A percentile compares a stretch with the other conserved stretches of the same genome.
Conservation (phyloP, 1,140 invertebrate species). For the Sweltsa coloradensis region DNA sequence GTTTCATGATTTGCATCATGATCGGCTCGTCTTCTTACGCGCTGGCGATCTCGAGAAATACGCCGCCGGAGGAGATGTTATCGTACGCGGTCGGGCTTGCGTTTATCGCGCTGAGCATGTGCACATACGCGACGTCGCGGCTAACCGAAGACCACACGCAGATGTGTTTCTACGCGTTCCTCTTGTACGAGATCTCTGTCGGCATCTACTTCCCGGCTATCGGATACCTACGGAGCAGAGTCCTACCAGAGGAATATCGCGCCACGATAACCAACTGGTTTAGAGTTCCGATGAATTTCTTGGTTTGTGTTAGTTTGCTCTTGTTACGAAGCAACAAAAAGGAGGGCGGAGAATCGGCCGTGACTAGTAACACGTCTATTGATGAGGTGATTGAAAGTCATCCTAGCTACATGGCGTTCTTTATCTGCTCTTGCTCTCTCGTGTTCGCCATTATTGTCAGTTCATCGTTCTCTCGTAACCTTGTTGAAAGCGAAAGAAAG, state of each 20-base stretch:
- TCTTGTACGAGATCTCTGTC: constrained; percentile 47
- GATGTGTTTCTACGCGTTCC: constrained; percentile 41
- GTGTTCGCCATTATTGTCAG: no score
- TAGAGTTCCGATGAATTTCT: constrained; percentile 41
- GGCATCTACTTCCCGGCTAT: constrained; percentile 47
- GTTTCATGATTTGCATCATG: constrained; percentile 57
- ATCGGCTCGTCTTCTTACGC: constrained; percentile 52
- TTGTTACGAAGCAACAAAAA: no score
- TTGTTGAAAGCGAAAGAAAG: no score
- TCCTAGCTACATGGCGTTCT: no score
- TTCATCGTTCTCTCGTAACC: no score
- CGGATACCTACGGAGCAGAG: constrained; percentile 45
- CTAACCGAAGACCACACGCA: neutral
- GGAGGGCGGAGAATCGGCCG: no score
- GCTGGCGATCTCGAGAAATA: constrained; percentile 27
- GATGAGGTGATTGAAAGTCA: no score
- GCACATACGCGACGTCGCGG: neutral
- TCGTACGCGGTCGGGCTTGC: constrained; percentile 24
- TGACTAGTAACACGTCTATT: no score
- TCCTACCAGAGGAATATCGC: constrained; percentile 46
- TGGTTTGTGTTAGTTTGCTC: constrained; percentile 40
- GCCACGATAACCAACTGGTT: constrained; percentile 49
- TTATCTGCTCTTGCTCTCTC: no score
- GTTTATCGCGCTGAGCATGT: constrained; percentile 20
- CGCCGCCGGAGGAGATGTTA: constrained; percentile 26